Conservation (phyloP, 2,797 vertebrate species). For the Bovichtus variegatus region DNA sequence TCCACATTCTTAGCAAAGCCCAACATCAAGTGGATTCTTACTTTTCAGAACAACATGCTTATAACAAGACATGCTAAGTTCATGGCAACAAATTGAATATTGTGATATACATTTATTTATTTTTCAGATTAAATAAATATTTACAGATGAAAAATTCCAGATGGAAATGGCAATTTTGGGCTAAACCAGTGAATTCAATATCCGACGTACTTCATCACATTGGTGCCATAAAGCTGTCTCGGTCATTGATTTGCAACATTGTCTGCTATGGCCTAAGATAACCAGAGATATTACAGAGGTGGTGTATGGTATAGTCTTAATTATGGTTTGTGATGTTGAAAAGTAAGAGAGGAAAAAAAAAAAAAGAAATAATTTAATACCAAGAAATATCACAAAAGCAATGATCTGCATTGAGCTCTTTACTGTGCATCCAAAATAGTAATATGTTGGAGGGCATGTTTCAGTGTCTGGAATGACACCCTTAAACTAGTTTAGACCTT, state of each 20-base stretch:
- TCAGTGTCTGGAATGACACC: conserved; percentile 17
- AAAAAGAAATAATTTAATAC: neutral
- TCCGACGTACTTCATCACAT: neutral
- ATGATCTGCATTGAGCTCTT: conserved; percentile 13
- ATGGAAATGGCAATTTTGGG: neutral
- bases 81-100: neutral
- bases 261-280: neutral
- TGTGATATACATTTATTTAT: no score
- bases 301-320: no score
- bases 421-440: neutral
- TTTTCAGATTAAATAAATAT: neutral
- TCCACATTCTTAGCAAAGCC: neutral
- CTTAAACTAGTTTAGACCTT: conserved; percentile 11
- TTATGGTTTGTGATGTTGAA: neutral
- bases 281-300: conserved; percentile 5
- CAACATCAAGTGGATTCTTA: neutral
- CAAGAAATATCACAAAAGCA: neutral
- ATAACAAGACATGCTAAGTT: neutral
- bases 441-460: neutral
- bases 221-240: neutral
- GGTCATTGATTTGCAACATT: conserved; percentile 16
- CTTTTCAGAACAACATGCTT: neutral
- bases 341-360: neutral
- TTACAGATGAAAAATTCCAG: neutral
- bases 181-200: neutral